phyloP scores from a whole-genome alignment of 2,888 invertebrate genomes.

The Cheilosia variabilis region DNA sequence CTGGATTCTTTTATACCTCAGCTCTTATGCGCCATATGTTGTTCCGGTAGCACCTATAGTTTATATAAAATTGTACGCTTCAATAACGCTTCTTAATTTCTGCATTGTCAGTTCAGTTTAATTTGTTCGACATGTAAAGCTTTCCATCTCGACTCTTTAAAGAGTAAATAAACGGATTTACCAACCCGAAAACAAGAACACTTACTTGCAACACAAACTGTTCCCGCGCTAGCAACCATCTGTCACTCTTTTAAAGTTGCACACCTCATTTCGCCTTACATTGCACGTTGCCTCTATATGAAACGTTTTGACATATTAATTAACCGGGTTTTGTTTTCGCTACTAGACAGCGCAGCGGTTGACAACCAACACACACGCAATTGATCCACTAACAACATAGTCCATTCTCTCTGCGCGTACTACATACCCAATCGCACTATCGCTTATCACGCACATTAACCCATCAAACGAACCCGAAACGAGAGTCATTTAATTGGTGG shows the following conservation, averaged over 20 bases:
- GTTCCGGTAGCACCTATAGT: too few relatives aligned
- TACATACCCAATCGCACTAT: background rate
- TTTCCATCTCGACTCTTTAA: too few relatives aligned
- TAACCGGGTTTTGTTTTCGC: slow-evolving; percentile 72
- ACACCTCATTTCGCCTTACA: slow-evolving; percentile 6
- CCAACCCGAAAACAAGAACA: too few relatives aligned
- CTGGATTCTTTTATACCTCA: too few relatives aligned
- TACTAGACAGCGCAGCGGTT: slow-evolving; percentile 69
- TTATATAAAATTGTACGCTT: too few relatives aligned
- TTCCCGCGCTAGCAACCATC: slow-evolving; percentile 27
- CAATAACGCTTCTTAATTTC: too few relatives aligned
- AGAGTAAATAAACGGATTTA: too few relatives aligned
- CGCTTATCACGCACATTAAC: slow-evolving; percentile 41
- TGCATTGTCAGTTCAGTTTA: too few relatives aligned
- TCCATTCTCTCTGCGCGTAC: background rate
- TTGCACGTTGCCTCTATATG: background rate
- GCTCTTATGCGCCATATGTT: too few relatives aligned
- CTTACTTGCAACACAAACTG: slow-evolving; percentile 33
- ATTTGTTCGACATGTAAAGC: too few relatives aligned
- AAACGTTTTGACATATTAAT: slow-evolving; percentile 57
- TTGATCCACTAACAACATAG: slow-evolving; percentile 33
- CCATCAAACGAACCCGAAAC: slow-evolving; percentile 60
- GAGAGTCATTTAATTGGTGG: slow-evolving; percentile 57
- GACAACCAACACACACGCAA: slow-evolving; percentile 40
- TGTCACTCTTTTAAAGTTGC: slow-evolving; percentile 35